Conservation (phyloP, 2,888 invertebrate species). For the Hyalella azteca region DNA sequence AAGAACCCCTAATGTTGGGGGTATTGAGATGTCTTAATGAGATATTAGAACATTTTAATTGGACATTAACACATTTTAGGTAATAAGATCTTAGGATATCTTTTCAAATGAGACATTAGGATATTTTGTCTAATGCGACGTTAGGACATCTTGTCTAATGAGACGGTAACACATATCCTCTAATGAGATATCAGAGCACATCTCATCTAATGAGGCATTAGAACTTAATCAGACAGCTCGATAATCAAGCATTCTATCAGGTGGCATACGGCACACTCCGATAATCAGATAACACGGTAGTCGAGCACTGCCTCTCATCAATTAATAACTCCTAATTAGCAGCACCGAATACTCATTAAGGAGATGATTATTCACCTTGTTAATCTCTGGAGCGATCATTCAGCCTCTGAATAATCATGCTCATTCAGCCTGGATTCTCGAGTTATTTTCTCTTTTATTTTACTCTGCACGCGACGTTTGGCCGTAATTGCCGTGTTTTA, state of each 20-base stretch:
- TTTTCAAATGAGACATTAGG: no score
- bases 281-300: background rate
- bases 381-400: slow-evolving; percentile 8
- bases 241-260: background rate
- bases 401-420: background rate
- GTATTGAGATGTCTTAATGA: background rate
- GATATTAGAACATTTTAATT: no score
- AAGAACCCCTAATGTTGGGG: background rate
- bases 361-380: slow-evolving; percentile 9
- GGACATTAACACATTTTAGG: no score
- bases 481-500: background rate
- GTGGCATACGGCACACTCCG: no score
- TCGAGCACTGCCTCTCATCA: background rate
- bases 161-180: no score
- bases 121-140: no score
- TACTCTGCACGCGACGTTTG: background rate
- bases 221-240: background rate
- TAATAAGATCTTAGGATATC: no score
- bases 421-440: background rate
- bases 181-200: no score
- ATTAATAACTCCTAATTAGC: background rate
- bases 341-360: slow-evolving; percentile 1
- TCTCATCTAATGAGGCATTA: no score
- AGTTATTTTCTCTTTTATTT: background rate
- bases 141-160: no score